Evolutionary conservation across 2,888 invertebrate species (phyloP).

Genomic region (Aspidapion aeneum): DNA sequence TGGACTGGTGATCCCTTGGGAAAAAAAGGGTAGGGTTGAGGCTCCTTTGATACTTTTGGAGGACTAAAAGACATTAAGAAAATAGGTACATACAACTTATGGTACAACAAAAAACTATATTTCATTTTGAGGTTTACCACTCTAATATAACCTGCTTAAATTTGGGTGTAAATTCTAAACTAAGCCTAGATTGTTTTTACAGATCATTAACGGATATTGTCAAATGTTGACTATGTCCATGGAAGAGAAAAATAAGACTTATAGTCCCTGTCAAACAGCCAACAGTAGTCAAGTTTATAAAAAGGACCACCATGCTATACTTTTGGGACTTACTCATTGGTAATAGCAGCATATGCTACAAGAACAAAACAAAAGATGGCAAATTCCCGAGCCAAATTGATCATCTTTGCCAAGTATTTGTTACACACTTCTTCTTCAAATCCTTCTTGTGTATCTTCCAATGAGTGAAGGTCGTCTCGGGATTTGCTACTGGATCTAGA

Average conservation of each 20-base stretch:
- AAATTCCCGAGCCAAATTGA: conserved; percentile 61
- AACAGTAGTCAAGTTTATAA: too few relatives aligned
- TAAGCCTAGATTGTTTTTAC: too few relatives aligned
- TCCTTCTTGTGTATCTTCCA: neutral
- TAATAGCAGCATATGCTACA: conserved; percentile 66
- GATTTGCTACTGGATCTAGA: neutral
- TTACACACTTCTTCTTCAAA: conserved; percentile 2
- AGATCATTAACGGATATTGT: too few relatives aligned
- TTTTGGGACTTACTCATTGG: conserved; percentile 65
- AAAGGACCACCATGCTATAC: too few relatives aligned
- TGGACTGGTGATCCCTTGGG: conserved; percentile 62
- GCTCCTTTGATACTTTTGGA: conserved; percentile 56
- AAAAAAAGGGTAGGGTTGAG: conserved; percentile 69
- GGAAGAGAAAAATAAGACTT: neutral
- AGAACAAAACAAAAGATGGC: conserved; percentile 50
- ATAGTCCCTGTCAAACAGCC: too few relatives aligned
- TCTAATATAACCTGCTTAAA: too few relatives aligned
- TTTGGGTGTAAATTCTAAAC: too few relatives aligned
- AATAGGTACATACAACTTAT: neutral
- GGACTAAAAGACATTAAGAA: conserved; percentile 47
- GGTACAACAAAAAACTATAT: conserved; percentile 1
- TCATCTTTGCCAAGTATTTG: conserved; percentile 46
- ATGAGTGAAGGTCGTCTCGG: neutral
- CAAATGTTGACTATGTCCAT: neutral
- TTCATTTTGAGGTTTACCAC: too few relatives aligned